Percentiles rank a stretch among this genome's conserved stretches.
These are phyloP conservation scores for Calephelis perditalis DNA, from an alignment of 2,888 invertebrate genomes.

Conservation along the genomic window DNA sequence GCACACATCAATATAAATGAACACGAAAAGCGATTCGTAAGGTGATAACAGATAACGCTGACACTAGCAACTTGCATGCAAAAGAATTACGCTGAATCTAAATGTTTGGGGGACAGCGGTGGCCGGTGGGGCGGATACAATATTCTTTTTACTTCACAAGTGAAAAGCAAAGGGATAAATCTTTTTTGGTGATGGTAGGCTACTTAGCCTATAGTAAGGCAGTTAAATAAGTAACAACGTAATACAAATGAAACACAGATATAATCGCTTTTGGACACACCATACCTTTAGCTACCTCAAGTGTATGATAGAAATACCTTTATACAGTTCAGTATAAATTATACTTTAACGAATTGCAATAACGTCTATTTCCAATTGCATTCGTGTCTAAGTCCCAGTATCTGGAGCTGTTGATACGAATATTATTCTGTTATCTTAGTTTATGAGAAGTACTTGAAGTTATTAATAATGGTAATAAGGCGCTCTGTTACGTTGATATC, in stretches of 20 bases:
- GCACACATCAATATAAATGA: no score
- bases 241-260: neutral
- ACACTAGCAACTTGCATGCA: no score
- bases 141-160: no score
- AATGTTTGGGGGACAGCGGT: no score
- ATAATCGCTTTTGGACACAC: neutral
- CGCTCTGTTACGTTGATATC: neutral
- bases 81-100: no score
- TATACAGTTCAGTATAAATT: neutral
- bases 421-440: conserved; percentile 1
- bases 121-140: no score
- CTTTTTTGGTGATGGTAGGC: no score
- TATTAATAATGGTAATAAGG: conserved; percentile 1
- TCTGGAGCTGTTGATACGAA: neutral
- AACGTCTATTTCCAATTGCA: neutral
- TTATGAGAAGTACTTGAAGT: conserved; percentile 1
- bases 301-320: conserved; percentile 2
- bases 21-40: no score
- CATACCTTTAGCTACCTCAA: neutral
- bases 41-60: no score
- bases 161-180: no score
- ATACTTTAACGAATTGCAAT: neutral
- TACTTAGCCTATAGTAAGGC: no score
- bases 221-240: no score
- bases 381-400: neutral